phyloP scores from a whole-genome alignment of 1,140 invertebrate species.

The Tetramorium parvispinum region DNA sequence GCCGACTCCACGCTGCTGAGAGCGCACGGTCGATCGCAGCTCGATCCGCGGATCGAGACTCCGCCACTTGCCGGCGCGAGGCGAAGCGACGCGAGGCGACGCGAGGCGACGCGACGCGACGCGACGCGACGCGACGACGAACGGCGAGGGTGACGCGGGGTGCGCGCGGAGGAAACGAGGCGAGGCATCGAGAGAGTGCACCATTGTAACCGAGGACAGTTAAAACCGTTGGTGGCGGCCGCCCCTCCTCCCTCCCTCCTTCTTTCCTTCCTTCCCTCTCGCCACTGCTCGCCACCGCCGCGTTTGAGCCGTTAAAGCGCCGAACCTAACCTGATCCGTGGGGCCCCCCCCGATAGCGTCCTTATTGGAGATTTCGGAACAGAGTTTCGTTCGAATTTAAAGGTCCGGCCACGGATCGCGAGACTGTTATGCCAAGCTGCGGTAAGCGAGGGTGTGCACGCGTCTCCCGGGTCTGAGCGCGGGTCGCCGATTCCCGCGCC shows the following conservation, averaged over 20 bases:
- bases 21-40: neutral
- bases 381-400: conserved; percentile 66
- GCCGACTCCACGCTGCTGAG: neutral
- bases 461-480: neutral
- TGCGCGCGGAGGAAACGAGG: neutral
- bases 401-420: conserved; percentile 19
- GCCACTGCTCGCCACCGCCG: neutral
- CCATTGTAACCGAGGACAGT: conserved; percentile 55
- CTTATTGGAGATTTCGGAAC: conserved; percentile 68
- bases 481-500: neutral
- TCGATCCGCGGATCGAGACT: conserved; percentile 36
- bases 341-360: conserved; percentile 68
- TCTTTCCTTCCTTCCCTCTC: no score
- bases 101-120: neutral
- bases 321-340: conserved; percentile 74
- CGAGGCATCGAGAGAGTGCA: neutral
- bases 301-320: conserved; percentile 72
- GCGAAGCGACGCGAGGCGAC: neutral
- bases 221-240: conserved; percentile 72
- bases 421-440: conserved; percentile 71
- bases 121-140: neutral
- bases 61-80: conserved; percentile 50
- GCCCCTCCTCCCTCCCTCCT: neutral
- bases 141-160: no score
- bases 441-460: conserved; percentile 62